These are phyloP conservation scores for Epinephelus lanceolatus DNA, from an alignment of 2,113 vertebrate species.

Conservation along the genomic window DNA sequence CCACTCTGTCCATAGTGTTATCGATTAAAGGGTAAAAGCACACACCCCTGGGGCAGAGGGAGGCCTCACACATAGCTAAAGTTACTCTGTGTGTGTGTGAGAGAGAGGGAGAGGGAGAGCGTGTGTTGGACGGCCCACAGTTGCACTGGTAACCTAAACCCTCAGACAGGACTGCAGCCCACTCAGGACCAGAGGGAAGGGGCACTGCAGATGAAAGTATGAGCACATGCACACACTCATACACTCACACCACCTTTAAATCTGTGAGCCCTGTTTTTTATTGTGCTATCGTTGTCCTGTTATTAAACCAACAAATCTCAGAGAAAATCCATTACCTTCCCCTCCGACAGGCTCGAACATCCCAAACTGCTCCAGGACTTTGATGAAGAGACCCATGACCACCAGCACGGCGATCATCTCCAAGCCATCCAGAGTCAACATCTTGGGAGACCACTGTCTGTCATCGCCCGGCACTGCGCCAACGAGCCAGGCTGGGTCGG, in stretches of 20 bases:
- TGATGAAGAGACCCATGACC: constrained; percentile 97
- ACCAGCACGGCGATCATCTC: constrained; percentile 96
- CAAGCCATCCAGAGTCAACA: constrained; percentile 96
- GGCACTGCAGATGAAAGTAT: constrained; percentile 34
- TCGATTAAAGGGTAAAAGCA: constrained; percentile 84
- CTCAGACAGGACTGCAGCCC: constrained; percentile 51
- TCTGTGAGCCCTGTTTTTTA: background rate
- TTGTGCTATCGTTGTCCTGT: background rate
- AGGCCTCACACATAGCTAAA: constrained; percentile 76
- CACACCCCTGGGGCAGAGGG: constrained; percentile 69
- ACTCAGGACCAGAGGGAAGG: constrained; percentile 51
- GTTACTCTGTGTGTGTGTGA: constrained; percentile 69
- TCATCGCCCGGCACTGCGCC: constrained; percentile 68
- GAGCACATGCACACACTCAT: constrained; percentile 2
- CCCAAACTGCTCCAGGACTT: constrained; percentile 98
- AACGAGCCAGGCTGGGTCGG: constrained; percentile 25
- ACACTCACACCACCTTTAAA: background rate
- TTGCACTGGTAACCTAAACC: constrained; percentile 73
- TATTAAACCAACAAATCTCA: constrained; percentile 28
- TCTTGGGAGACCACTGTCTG: constrained; percentile 70
- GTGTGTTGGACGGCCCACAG: constrained; percentile 55
- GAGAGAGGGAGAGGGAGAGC: background rate
- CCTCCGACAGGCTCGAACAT: constrained; percentile 96
- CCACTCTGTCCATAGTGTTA: constrained; percentile 80
- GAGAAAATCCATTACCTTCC: constrained; percentile 87